Evolutionary conservation across 2,888 invertebrate species (phyloP).

Genomic region (Metalampra italica): DNA sequence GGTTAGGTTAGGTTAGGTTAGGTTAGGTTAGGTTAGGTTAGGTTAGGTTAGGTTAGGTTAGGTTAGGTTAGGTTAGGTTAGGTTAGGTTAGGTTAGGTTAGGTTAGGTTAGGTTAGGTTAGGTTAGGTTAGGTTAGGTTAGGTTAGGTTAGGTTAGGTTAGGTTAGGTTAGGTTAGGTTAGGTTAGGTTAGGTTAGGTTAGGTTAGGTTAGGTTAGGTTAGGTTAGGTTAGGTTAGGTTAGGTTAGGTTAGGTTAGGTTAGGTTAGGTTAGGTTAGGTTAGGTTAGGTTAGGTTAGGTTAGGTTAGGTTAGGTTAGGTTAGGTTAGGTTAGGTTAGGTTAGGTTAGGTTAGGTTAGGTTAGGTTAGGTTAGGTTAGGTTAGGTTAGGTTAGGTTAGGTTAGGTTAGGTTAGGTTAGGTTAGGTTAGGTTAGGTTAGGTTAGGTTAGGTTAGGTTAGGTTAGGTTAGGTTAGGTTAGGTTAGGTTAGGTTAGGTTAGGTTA

Average conservation of each 20-base stretch:
- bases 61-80: constrained; percentile 4
- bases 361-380: constrained; percentile 6
- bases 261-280: constrained; percentile 14
- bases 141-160: constrained; percentile 14
- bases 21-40: constrained; percentile 2
- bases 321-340: constrained; percentile 2
- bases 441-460: constrained; percentile 18
- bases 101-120: constrained; percentile 11
- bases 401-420: constrained; percentile 9
- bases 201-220: constrained; percentile 14
- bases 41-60: constrained; percentile 2
- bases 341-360: constrained; percentile 4
- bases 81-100: constrained; percentile 10
- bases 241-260: constrained; percentile 13
- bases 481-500: constrained; percentile 22
- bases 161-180: constrained; percentile 13
- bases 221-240: constrained; percentile 14
- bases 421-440: constrained; percentile 6
- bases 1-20: constrained; percentile 1
- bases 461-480: constrained; percentile 19
- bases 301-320: constrained; percentile 6
- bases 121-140: constrained; percentile 9
- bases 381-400: constrained; percentile 7
- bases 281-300: constrained; percentile 14
- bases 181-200: constrained; percentile 14